Evolutionary conservation across 2,797 vertebrate species (phyloP).

Genomic region (Crotalus adamanteus): DNA sequence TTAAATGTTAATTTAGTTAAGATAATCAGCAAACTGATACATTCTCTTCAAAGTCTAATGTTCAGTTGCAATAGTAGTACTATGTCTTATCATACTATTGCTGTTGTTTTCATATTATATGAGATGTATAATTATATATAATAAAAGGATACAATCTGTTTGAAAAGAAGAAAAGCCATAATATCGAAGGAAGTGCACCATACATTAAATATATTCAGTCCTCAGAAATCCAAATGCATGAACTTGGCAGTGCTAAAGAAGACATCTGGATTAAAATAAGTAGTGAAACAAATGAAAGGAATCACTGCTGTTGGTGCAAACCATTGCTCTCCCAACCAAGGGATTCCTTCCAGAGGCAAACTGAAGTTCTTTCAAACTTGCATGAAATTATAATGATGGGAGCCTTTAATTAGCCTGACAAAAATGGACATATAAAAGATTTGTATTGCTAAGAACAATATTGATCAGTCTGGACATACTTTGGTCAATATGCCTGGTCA

Average conservation of each 20-base stretch:
- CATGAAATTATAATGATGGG: background rate
- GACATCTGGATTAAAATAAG: background rate
- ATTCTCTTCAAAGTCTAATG: background rate
- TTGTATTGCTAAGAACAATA: background rate
- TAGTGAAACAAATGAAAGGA: background rate
- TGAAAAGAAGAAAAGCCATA: background rate
- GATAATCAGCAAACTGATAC: background rate
- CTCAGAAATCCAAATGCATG: background rate
- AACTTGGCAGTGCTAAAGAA: background rate
- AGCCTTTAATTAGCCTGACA: background rate
- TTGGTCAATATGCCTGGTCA: background rate
- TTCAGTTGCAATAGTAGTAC: background rate
- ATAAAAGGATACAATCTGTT: background rate
- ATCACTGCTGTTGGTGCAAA: background rate
- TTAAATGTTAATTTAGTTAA: background rate
- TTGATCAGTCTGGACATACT: background rate
- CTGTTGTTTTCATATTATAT: background rate
- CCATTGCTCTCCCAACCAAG: background rate
- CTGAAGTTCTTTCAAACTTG: background rate
- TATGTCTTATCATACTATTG: background rate
- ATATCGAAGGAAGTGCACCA: background rate
- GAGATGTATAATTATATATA: background rate
- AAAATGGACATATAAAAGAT: background rate
- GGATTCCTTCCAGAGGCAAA: background rate
- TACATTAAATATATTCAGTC: background rate